Conservation (phyloP, 2,797 vertebrate species). For the Eupleurogrammus muticus region DNA sequence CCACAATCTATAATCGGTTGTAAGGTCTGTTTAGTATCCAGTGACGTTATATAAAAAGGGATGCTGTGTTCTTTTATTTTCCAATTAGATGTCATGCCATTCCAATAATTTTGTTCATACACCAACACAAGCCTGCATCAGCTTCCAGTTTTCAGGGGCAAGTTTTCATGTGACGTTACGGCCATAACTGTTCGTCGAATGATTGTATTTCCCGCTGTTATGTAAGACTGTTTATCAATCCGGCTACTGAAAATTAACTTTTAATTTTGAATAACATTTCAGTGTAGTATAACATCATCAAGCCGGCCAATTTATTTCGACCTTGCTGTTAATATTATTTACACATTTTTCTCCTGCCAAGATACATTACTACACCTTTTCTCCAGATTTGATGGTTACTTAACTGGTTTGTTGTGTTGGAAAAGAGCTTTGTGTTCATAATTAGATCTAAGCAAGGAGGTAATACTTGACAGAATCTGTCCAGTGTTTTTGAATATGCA, state of each 20-base stretch:
- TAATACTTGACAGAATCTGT: slow-evolving; percentile 20
- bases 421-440: slow-evolving; percentile 24
- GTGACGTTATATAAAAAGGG: slow-evolving; percentile 51
- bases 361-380: slow-evolving; percentile 11
- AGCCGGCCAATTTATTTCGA: slow-evolving; percentile 17
- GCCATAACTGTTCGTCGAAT: slow-evolving; percentile 15
- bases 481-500: slow-evolving; percentile 33
- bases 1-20: slow-evolving; percentile 50
- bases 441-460: slow-evolving; percentile 9
- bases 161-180: slow-evolving; percentile 21
- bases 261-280: slow-evolving; percentile 36
- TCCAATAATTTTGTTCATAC: slow-evolving; percentile 65
- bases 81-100: slow-evolving; percentile 59
- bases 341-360: slow-evolving; percentile 37
- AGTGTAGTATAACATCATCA: slow-evolving; percentile 11
- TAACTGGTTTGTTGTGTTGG: slow-evolving; percentile 17
- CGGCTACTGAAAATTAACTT: slow-evolving; percentile 19
- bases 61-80: slow-evolving; percentile 51
- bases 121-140: slow-evolving; percentile 27
- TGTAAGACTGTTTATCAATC: slow-evolving; percentile 13
- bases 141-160: slow-evolving; percentile 30
- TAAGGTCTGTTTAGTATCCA: slow-evolving; percentile 52
- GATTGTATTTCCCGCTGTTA: slow-evolving; percentile 40
- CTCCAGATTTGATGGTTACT: slow-evolving; percentile 11
- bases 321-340: slow-evolving; percentile 17